Evolutionary conservation across 2,888 invertebrate species (phyloP), one percentile per base, ranked within the genome.

Genomic region (Polydrusus cervinus): DNA sequence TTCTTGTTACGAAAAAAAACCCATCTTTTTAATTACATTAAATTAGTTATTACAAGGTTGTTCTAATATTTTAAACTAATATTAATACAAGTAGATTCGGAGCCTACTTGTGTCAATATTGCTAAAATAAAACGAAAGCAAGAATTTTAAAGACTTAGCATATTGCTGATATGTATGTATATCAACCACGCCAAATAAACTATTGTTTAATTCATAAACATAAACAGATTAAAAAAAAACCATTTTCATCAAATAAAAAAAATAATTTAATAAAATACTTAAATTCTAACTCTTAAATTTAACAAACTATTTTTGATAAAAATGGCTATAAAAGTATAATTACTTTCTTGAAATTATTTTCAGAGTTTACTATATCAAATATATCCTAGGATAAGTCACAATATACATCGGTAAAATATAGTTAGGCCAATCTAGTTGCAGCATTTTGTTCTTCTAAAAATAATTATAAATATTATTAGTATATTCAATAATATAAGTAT

Each of bases 161-260:
- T 60, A 60, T 60, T 68, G 68, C 68, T 68, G 68, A 60, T 68
- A 68, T 40, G 5, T 25, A 30, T 7, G 16, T 30, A n/a, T 49
- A 47, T 47, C 10, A 66, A 66, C 66, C 11, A 25, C 18, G 51
- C 64, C 57, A 60, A 6, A 16, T 60, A 60, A 38, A 60, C 11
- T 18, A 38, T 60, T 60, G 57, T 38, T 60, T 53, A 67, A 67
- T 67, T 10, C 40, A 25, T 25, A 40, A 67, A n/a, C n/a, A n/a
- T n/a, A n/a, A n/a, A n/a, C n/a, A n/a, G n/a, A n/a, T n/a, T 51
- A 67, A 55, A 53, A 55, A 55, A 67, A 40, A n/a, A 30, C 40
- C 40, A 40, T n/a, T 18, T 11, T 67, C 16, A 53, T 30, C 53
- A 40, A 38, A 9, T 38, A 9, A 16, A 47, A 25, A 34, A 34